phyloP scores from a whole-genome alignment of 2,797 vertebrate species.

The Eptatretus atami region DNA sequence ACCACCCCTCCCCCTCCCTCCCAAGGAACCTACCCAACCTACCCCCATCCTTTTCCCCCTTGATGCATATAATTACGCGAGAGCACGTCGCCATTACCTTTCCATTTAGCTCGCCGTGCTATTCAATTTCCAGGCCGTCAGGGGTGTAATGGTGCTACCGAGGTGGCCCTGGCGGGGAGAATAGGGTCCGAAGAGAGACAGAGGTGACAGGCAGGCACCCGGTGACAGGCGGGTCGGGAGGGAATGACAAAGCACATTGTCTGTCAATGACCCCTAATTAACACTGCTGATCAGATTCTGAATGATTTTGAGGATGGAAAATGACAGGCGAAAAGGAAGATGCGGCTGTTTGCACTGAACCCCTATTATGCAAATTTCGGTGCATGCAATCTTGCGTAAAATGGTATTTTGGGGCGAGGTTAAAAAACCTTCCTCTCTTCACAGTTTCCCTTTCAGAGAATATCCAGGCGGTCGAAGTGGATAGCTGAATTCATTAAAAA shows the following conservation, averaged over 20 bases:
- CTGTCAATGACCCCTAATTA: constrained; percentile 3
- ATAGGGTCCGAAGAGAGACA: background rate
- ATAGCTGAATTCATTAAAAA: no score
- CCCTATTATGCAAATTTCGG: constrained; percentile 2
- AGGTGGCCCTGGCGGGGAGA: no score
- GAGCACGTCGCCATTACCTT: constrained; percentile 2
- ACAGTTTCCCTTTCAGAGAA: background rate
- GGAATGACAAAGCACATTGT: constrained; percentile 1
- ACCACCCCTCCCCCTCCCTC: no score
- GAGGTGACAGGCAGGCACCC: background rate
- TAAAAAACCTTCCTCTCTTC: background rate
- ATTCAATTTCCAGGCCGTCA: constrained; percentile 4
- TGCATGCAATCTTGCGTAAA: constrained; percentile 3
- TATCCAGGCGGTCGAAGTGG: no score
- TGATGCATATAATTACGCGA: constrained; percentile 5
- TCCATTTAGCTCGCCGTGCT: constrained; percentile 1
- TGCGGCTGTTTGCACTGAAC: background rate
- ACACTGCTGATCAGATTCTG: constrained; percentile 2
- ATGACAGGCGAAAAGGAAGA: constrained; percentile 1
- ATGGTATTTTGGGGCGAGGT: background rate
- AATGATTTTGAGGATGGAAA: background rate
- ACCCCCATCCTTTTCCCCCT: background rate
- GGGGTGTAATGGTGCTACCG: background rate
- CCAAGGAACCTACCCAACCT: no score
- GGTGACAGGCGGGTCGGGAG: background rate